Percentiles rank a stretch among this genome's conserved stretches.
phyloP scores from a whole-genome alignment of 2,113 vertebrate species.

The Saimiri boliviensis region DNA sequence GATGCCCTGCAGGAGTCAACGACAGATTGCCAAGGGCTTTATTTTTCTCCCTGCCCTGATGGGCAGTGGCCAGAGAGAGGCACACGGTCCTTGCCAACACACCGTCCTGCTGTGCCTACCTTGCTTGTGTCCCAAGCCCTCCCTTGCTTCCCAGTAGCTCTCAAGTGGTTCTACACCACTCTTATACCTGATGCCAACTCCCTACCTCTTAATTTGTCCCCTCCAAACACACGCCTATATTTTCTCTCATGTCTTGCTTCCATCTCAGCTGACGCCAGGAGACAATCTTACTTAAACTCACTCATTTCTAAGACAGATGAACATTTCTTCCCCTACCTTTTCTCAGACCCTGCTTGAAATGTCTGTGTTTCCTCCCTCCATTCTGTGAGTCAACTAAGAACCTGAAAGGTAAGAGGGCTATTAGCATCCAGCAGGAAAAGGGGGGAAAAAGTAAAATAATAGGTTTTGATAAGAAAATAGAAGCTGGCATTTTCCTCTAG shows the following conservation, averaged over 20 bases:
- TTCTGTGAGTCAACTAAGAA: constrained; percentile 45
- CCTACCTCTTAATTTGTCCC: background rate
- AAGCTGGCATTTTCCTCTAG: constrained; percentile 53
- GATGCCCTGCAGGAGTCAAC: background rate
- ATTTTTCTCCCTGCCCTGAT: background rate
- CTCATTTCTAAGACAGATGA: background rate
- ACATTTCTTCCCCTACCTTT: background rate
- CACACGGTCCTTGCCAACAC: fast-evolving
- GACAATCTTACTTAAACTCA: background rate
- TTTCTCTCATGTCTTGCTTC: background rate
- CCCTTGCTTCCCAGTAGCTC: background rate
- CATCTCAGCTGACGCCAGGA: constrained; percentile 8
- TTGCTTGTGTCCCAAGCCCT: background rate
- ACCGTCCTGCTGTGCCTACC: background rate
- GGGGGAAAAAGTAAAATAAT: background rate
- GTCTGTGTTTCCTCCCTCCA: constrained; percentile 14
- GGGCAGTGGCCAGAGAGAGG: background rate
- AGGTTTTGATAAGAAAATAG: constrained; percentile 47
- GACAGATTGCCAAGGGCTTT: background rate
- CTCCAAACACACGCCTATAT: background rate
- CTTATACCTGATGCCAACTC: background rate
- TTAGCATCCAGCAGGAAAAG: constrained; percentile 30
- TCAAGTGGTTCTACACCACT: background rate
- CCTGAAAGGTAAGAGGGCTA: constrained; percentile 46
- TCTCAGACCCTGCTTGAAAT: constrained; percentile 24